These are phyloP conservation scores for Lindbergichthys nudifrons DNA, from an alignment of 2,797 vertebrate genomes.

Conservation along the genomic window DNA sequence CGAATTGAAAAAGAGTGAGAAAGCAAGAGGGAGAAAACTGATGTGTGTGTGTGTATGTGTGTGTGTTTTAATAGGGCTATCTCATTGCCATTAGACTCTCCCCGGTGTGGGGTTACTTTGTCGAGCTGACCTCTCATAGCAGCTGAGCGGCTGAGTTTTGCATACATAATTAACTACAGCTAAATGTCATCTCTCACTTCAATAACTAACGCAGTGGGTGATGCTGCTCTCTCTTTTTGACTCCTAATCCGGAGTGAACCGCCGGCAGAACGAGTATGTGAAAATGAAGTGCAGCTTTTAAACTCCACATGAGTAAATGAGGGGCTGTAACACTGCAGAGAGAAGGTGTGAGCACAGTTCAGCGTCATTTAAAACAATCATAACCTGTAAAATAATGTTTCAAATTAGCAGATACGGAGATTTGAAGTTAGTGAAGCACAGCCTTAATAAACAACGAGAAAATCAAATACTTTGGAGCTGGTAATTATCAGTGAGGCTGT, in stretches of 20 bases:
- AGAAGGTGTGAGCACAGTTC: conserved; percentile 43
- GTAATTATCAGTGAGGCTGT: conserved; percentile 17
- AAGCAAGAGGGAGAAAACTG: conserved; percentile 42
- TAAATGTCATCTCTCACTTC: conserved; percentile 84
- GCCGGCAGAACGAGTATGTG: conserved; percentile 56
- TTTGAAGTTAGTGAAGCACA: conserved; percentile 21
- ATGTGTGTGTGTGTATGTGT: conserved; percentile 14
- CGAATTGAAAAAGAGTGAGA: conserved; percentile 45
- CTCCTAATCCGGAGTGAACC: conserved; percentile 72
- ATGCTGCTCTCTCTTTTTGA: conserved; percentile 73
- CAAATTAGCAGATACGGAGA: conserved; percentile 33
- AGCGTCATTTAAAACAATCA: conserved; percentile 49
- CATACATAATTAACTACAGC: conserved; percentile 85
- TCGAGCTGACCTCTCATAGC: conserved; percentile 82
- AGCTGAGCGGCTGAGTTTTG: conserved; percentile 80
- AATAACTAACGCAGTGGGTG: conserved; percentile 79
- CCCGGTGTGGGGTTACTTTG: conserved; percentile 81
- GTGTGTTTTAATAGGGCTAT: conserved; percentile 73
- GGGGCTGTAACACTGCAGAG: conserved; percentile 39
- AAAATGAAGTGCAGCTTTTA: conserved; percentile 71
- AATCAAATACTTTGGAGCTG: conserved; percentile 22
- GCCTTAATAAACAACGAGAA: background rate
- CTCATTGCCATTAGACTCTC: conserved; percentile 73
- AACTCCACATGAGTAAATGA: conserved; percentile 58
- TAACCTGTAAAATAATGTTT: conserved; percentile 29